A percentile compares a stretch with the other conserved stretches of the same genome.
These are phyloP conservation scores for Venusia cambrica DNA, from an alignment of 2,888 invertebrate species.

Conservation along the genomic window DNA sequence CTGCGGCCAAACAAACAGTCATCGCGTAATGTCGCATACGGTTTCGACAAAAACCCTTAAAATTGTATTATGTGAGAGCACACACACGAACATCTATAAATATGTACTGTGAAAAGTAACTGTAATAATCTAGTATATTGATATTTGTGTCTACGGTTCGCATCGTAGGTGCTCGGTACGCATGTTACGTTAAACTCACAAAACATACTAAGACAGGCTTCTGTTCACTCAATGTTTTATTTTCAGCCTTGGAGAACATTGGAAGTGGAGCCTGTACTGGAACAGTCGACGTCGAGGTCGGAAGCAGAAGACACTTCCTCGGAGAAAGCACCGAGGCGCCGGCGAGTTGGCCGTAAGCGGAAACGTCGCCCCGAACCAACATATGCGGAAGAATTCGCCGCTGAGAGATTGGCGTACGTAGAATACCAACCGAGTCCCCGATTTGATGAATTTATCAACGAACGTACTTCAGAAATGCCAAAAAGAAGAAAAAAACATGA, in stretches of 20 bases:
- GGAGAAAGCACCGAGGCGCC: slow-evolving; percentile 60
- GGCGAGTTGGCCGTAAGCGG: slow-evolving; percentile 78
- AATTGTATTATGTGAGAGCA: no score
- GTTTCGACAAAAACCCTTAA: no score
- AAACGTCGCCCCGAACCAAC: slow-evolving; percentile 79
- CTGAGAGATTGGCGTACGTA: slow-evolving; percentile 41
- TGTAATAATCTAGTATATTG: no score
- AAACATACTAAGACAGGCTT: no score
- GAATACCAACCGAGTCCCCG: slow-evolving; percentile 42
- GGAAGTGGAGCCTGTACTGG: slow-evolving; percentile 49
- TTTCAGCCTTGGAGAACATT: slow-evolving; percentile 80
- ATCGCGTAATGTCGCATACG: no score
- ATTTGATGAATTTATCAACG: slow-evolving; percentile 39
- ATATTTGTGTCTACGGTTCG: no score
- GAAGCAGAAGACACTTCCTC: slow-evolving; percentile 56
- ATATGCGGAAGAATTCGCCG: slow-evolving; percentile 41
- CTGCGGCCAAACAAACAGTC: no score
- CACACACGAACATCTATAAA: no score
- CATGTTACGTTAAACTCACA: no score
- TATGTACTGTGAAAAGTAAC: no score
- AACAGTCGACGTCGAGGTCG: slow-evolving; percentile 39
- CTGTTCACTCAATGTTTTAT: no score
- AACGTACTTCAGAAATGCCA: slow-evolving; percentile 42
- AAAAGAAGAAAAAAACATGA: slow-evolving; percentile 58
- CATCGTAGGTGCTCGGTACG: no score